Conservation (phyloP, 2,797 vertebrate genomes). For the Chiloscyllium punctatum region DNA sequence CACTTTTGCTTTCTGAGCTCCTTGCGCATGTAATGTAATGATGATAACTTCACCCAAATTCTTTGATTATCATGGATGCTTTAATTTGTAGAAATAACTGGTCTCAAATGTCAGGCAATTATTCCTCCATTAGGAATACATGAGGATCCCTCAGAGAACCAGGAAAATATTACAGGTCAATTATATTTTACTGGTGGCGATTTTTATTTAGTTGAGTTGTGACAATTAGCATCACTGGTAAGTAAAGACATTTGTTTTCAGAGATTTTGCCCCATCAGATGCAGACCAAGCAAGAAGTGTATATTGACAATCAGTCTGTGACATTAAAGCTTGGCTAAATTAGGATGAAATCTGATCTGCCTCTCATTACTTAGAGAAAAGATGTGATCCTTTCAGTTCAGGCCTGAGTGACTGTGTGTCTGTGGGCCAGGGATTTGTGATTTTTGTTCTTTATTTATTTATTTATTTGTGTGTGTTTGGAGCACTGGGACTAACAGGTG, state of each 20-base stretch:
- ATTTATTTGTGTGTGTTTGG: background rate
- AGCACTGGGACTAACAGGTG: background rate
- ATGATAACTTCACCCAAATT: background rate
- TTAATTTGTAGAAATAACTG: background rate
- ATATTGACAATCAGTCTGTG: background rate
- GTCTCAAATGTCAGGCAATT: background rate
- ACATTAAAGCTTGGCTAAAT: background rate
- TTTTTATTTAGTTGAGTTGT: background rate
- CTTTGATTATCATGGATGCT: background rate
- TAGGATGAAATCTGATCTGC: background rate
- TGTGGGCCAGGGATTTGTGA: background rate
- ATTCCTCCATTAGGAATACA: background rate
- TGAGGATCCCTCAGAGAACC: background rate
- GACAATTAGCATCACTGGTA: background rate
- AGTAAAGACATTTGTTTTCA: background rate
- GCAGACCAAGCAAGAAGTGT: background rate
- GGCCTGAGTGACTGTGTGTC: background rate
- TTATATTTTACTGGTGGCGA: background rate
- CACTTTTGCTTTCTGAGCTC: conserved; percentile 12
- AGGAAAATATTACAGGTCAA: background rate
- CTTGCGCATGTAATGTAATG: background rate
- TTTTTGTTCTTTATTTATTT: background rate
- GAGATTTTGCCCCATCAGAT: background rate
- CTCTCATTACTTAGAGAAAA: background rate
- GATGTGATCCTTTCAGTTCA: background rate